phyloP scores from a whole-genome alignment of 2,888 invertebrate genomes.

The Temnothorax unifasciatus region DNA sequence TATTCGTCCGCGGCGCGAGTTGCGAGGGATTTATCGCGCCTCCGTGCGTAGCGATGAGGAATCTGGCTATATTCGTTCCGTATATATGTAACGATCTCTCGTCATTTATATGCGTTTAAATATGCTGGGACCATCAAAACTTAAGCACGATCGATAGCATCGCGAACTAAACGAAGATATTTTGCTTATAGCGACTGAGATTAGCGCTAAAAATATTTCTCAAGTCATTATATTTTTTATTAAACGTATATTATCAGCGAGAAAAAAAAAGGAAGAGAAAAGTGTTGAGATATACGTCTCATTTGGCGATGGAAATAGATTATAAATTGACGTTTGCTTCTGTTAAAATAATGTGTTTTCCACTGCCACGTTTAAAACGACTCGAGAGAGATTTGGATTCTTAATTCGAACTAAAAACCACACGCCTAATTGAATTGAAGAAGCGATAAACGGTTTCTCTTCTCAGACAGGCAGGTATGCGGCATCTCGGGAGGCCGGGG shows the following conservation, averaged over 20 bases:
- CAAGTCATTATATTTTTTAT: neutral
- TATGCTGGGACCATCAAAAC: neutral
- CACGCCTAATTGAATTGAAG: too few species aligned
- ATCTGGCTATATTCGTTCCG: slow-evolving; percentile 16
- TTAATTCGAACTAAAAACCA: neutral
- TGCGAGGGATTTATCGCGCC: slow-evolving; percentile 31
- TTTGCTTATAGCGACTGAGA: neutral
- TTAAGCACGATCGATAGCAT: neutral
- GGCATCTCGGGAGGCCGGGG: neutral
- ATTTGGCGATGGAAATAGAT: neutral
- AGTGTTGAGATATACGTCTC: neutral
- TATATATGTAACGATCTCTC: slow-evolving; percentile 1
- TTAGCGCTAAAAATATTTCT: neutral
- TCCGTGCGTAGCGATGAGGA: slow-evolving; percentile 32
- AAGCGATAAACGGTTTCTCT: neutral
- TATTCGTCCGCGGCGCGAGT: slow-evolving; percentile 46
- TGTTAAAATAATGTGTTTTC: neutral
- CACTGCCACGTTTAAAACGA: neutral
- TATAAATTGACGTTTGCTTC: neutral
- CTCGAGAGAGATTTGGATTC: neutral
- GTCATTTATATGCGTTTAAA: neutral
- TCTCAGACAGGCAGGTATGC: neutral
- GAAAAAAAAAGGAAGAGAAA: neutral
- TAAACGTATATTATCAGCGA: neutral
- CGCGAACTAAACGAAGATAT: neutral